Percentiles rank a stretch among this genome's conserved stretches.
Evolutionary conservation across 2,113 vertebrate genomes (phyloP).

Genomic region (Anguilla japonica): DNA sequence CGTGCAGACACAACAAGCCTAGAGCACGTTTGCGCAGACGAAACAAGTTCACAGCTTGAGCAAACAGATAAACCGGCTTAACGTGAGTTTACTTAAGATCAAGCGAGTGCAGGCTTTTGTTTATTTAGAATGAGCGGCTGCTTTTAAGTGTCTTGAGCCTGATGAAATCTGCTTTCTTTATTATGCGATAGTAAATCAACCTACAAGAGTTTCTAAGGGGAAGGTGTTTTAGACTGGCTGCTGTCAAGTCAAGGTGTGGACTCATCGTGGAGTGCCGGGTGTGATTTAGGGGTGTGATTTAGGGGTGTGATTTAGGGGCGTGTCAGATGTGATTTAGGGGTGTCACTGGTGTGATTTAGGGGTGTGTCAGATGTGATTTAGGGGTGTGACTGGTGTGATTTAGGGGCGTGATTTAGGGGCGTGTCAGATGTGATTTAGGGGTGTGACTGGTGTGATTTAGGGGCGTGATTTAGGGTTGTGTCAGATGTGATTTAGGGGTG

Average conservation of each 20-base stretch:
- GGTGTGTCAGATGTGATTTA: too few species aligned
- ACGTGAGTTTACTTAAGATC: neutral
- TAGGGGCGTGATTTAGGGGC: too few species aligned
- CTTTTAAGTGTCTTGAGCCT: neutral
- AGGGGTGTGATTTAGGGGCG: too few species aligned
- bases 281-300: too few species aligned
- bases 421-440: too few species aligned
- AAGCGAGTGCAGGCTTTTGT: neutral
- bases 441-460: too few species aligned
- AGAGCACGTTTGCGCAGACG: neutral
- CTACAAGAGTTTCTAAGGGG: neutral
- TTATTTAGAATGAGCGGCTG: neutral
- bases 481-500: too few species aligned
- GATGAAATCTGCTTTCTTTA: neutral
- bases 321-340: too few species aligned
- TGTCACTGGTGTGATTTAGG: too few species aligned
- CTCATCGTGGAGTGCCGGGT: too few species aligned
- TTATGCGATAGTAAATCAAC: neutral
- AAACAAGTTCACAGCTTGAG: neutral
- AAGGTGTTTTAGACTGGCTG: neutral
- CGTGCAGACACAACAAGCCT: neutral
- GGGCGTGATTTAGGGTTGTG: too few species aligned
- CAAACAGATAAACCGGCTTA: neutral
- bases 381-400: too few species aligned
- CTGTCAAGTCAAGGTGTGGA: neutral